Conservation (phyloP, 2,888 invertebrate genomes). For the Protula sp. region DNA sequence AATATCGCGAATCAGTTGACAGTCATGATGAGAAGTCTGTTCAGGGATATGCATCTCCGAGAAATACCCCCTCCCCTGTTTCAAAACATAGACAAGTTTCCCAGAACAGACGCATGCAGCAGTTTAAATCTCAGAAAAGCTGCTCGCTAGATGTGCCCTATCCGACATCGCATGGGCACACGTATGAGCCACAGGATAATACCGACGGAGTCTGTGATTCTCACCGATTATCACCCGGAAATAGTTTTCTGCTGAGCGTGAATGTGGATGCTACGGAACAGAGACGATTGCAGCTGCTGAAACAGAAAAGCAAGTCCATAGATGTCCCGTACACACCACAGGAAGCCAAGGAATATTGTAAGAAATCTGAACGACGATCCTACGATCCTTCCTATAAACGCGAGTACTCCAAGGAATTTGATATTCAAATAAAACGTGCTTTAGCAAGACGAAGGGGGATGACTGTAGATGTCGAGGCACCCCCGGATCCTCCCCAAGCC, state of each 20-base stretch:
- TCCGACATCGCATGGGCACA: not conserved
- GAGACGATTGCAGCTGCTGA: not conserved
- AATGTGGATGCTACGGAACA: not conserved
- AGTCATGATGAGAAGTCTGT: not conserved
- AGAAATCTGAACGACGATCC: not conserved
- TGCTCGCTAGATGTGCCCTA: not conserved
- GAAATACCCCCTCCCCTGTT: not conserved
- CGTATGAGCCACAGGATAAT: not conserved
- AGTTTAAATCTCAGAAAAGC: not conserved
- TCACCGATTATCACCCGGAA: no score
- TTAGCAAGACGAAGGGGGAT: not conserved
- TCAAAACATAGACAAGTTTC: not conserved
- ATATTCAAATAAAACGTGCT: not conserved
- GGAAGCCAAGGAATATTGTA: not conserved
- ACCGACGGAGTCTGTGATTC: no score
- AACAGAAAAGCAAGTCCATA: conserved; percentile 1
- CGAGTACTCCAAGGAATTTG: not conserved
- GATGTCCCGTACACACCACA: not conserved
- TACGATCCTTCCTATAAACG: not conserved
- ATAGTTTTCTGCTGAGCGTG: no score
- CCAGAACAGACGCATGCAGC: not conserved
- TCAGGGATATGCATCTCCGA: not conserved
- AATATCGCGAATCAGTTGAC: not conserved
- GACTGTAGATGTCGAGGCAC: not conserved
- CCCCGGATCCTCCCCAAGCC: not conserved